Base-by-base conservation (phyloP, 2,113 vertebrate species). In the Stigmatopora nigra region DNA sequence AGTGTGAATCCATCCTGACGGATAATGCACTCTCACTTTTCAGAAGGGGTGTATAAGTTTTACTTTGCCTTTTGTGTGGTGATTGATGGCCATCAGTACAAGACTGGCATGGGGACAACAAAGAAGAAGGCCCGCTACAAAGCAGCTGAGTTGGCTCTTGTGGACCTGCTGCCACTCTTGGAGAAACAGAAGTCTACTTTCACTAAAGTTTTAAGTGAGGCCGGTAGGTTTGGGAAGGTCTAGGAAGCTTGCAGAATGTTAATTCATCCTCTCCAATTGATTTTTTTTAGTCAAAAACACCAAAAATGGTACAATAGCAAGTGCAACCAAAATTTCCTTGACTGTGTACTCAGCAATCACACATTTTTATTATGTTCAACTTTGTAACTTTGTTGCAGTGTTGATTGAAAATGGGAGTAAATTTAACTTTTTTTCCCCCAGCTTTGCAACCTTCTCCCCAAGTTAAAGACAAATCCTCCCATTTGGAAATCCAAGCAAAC, bases 51-150 rank as follows among this genome's bases (percentile, higher is more conserved):
- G 7, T 75, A 84, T 64, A 89, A 91, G 14, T 69, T 92, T 52
- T 94, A 91, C 67, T 99, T 98, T 90, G 94, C 95, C 48, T 95
- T 95, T 71, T 94, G 94, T 87, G 96, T 92, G 61, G 86, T 98
- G 77, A 86, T 98, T 47, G 89, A 96, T 78, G 95, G 93, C 17
- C 61, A 95, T 67, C 64, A 88, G 46, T 94, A 95, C 77, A 92
- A 91, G 82, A 93, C 92, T 19, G 97, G 96, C 36, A 86, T 96
- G 79, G 97, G 97, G 17, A 80, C 25, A 69, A 95, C 81, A 63
- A 99, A 97, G 80, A 99, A 97, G 78, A 91, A 93, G 41, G 92
- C 97, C 46, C 91, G 89, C 68, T 75, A 76, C 51, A 92, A 89
- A 75, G 96, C 97, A 19, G 92, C 93, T 11, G 85, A 90, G 70